A percentile compares a stretch with the other conserved stretches of the same genome.
Evolutionary conservation across 2,797 vertebrate genomes (phyloP).

Genomic region (Silurus lanzhouensis): DNA sequence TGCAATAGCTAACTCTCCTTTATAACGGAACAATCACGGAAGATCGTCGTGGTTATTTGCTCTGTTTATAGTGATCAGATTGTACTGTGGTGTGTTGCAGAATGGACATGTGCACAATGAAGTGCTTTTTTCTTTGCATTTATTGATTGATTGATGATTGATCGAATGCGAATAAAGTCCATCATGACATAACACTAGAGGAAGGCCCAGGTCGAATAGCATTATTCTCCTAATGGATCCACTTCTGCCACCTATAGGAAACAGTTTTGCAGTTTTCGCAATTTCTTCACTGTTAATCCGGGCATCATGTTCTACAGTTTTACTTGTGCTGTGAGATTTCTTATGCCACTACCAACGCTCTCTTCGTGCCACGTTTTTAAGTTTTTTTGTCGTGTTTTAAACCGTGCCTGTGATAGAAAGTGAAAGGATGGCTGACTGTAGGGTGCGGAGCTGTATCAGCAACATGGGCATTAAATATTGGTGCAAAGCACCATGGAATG

Average conservation of each 20-base stretch:
- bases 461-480: too few species aligned
- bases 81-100: not conserved
- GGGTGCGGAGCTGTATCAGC: too few species aligned
- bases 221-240: not conserved
- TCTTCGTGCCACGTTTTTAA: too few species aligned
- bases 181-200: not conserved
- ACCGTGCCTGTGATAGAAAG: too few species aligned
- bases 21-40: not conserved
- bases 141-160: too few species aligned
- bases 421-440: too few species aligned
- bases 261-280: not conserved
- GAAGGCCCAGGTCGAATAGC: not conserved
- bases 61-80: not conserved
- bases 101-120: not conserved
- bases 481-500: too few species aligned
- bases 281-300: too few species aligned
- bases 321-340: slow-evolving; percentile 10
- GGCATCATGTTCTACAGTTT: too few species aligned
- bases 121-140: not conserved
- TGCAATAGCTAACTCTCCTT: not conserved
- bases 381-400: too few species aligned
- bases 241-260: not conserved
- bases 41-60: not conserved
- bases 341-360: too few species aligned
- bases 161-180: too few species aligned